A percentile compares a stretch with the other conserved stretches of the same genome.
Conservation (phyloP, 1,140 invertebrate species). For the Carcinoscorpius rotundicauda region DNA sequence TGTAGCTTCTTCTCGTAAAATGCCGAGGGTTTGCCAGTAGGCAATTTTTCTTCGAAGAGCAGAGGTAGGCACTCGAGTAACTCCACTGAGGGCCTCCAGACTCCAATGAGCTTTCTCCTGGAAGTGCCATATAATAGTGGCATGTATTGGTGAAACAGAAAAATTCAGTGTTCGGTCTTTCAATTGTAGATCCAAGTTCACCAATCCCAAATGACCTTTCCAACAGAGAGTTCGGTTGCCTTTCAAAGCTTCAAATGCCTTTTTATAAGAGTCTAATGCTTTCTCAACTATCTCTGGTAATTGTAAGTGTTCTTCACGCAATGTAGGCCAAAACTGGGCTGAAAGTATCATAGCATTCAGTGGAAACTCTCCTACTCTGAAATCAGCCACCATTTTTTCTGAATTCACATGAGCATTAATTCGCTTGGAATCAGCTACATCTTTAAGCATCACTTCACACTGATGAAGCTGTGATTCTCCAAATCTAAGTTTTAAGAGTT, state of each 20-base stretch:
- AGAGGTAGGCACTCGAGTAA: conserved; percentile 70
- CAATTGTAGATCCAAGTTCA: conserved; percentile 83
- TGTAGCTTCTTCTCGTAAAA: conserved; percentile 57
- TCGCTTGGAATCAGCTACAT: conserved; percentile 64
- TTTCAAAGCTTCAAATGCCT: conserved; percentile 83
- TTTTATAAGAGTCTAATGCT: conserved; percentile 75
- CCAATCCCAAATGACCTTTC: conserved; percentile 84
- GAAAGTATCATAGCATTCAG: conserved; percentile 80
- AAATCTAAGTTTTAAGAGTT: conserved; percentile 87
- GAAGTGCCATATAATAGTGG: conserved; percentile 89
- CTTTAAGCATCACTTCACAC: conserved; percentile 98
- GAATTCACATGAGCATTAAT: conserved; percentile 79
- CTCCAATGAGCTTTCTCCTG: conserved; percentile 77
- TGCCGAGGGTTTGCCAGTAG: conserved; percentile 70
- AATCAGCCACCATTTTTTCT: conserved; percentile 30
- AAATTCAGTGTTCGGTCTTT: conserved; percentile 66
- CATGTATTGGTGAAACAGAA: conserved; percentile 81
- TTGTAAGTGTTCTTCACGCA: conserved; percentile 86
- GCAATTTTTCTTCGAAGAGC: conserved; percentile 68
- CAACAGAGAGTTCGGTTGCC: conserved; percentile 86
- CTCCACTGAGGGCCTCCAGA: conserved; percentile 65
- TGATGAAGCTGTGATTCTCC: conserved; percentile 90
- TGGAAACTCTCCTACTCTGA: conserved; percentile 41
- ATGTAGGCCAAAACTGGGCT: conserved; percentile 96
- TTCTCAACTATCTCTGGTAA: conserved; percentile 65